Conservation (phyloP, 2,797 vertebrate genomes). For the Eleutherodactylus coqui region DNA sequence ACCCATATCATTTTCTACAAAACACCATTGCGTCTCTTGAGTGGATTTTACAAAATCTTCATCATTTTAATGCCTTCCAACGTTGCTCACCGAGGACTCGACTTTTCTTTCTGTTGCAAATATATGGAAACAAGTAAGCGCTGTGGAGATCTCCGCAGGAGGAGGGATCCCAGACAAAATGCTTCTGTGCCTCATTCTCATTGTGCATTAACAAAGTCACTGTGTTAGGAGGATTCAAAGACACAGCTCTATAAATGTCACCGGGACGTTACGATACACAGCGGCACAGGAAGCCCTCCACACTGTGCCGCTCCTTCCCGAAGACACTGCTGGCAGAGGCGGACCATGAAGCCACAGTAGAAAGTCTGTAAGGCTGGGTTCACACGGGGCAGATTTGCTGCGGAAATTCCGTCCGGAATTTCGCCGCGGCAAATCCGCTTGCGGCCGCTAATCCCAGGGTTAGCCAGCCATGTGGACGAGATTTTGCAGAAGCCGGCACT, state of each 20-base stretch:
- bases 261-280: too few relatives aligned
- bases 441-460: too few relatives aligned
- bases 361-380: too few relatives aligned
- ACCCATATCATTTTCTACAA: conserved; percentile 59
- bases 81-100: conserved; percentile 48
- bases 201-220: conserved; percentile 25
- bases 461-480: too few relatives aligned
- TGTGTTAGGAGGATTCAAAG: conserved; percentile 7
- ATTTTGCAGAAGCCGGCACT: too few relatives aligned
- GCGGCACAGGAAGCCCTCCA: too few relatives aligned
- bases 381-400: too few relatives aligned
- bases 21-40: conserved; percentile 52
- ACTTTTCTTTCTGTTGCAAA: conserved; percentile 56
- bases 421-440: too few relatives aligned
- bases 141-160: conserved; percentile 47
- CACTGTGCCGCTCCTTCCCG: too few relatives aligned
- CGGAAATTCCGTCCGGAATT: too few relatives aligned
- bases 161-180: background rate
- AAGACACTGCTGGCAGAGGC: too few relatives aligned
- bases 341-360: too few relatives aligned
- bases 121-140: conserved; percentile 52
- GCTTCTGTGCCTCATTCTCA: conserved; percentile 8
- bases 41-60: conserved; percentile 53
- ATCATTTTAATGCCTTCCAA: conserved; percentile 60
- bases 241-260: background rate